Evolutionary conservation across 2,113 vertebrate species (phyloP).

Genomic region (Heliornis fulica): DNA sequence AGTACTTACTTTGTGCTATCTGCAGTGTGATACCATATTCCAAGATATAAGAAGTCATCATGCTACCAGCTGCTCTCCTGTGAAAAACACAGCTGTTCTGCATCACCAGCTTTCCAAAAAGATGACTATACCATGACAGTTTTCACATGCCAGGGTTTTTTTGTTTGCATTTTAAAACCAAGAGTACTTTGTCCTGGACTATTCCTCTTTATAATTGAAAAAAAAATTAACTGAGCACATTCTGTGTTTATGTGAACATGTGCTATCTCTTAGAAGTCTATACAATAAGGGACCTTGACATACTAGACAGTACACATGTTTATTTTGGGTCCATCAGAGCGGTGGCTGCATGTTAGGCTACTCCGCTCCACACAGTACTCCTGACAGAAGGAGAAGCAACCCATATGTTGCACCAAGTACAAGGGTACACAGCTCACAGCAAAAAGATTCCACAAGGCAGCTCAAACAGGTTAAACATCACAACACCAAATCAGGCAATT

Average conservation of each 20-base stretch:
- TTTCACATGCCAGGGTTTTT: background rate
- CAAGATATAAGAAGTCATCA: background rate
- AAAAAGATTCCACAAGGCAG: background rate
- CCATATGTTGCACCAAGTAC: background rate
- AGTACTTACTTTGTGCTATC: background rate
- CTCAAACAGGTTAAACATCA: background rate
- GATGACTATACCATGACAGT: background rate
- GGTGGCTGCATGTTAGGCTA: accelerated
- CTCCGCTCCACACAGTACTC: background rate
- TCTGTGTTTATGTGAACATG: background rate
- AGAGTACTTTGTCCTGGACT: background rate
- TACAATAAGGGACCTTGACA: background rate
- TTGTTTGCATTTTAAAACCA: background rate
- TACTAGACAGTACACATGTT: background rate
- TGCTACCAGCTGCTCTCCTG: background rate
- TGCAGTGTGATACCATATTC: background rate
- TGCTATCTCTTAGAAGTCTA: background rate
- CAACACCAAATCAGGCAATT: background rate
- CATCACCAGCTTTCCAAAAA: background rate
- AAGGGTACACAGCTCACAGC: background rate
- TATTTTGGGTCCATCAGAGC: background rate
- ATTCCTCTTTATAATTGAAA: background rate
- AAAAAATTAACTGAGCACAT: background rate
- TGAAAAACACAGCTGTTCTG: background rate
- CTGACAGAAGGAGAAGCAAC: background rate